phyloP scores from a whole-genome alignment of 2,888 invertebrate genomes.

The Isotomurus palustris region DNA sequence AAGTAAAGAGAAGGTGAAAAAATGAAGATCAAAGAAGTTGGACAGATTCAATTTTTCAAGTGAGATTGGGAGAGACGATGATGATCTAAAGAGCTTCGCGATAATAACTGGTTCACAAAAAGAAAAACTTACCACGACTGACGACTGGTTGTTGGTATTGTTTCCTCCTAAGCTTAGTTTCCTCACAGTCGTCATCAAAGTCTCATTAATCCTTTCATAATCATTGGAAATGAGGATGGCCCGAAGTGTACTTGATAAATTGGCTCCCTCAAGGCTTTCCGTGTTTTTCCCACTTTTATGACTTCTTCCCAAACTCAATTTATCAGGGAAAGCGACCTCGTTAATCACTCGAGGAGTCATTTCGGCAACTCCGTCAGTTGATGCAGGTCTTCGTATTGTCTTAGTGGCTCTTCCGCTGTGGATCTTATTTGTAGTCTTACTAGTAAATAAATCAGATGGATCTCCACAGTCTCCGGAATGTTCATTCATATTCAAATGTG shows the following conservation, averaged over 20 bases:
- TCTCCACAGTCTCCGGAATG: too few species aligned
- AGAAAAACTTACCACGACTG: background rate
- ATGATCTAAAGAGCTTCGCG: constrained; percentile 1
- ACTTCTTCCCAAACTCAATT: background rate
- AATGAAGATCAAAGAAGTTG: too few species aligned
- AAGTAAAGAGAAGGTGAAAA: too few species aligned
- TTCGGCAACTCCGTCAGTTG: too few species aligned
- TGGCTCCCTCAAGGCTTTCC: background rate
- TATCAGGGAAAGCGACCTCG: too few species aligned
- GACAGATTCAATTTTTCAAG: constrained; percentile 14
- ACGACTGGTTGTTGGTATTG: constrained; percentile 6
- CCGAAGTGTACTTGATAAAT: background rate
- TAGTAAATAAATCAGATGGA: too few species aligned
- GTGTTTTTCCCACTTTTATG: background rate
- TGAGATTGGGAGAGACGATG: background rate
- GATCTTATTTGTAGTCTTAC: too few species aligned
- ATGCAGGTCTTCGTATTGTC: too few species aligned
- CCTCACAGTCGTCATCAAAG: constrained; percentile 27
- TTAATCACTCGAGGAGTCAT: too few species aligned
- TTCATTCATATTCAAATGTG: too few species aligned
- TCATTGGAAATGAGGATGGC: constrained; percentile 24
- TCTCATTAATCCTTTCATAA: constrained; percentile 42
- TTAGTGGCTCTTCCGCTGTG: too few species aligned
- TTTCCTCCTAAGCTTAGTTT: constrained; percentile 7
- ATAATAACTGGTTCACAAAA: constrained; percentile 1